Conservation (phyloP, 1,140 invertebrate genomes). For the Aphelenchoides fujianensis region DNA sequence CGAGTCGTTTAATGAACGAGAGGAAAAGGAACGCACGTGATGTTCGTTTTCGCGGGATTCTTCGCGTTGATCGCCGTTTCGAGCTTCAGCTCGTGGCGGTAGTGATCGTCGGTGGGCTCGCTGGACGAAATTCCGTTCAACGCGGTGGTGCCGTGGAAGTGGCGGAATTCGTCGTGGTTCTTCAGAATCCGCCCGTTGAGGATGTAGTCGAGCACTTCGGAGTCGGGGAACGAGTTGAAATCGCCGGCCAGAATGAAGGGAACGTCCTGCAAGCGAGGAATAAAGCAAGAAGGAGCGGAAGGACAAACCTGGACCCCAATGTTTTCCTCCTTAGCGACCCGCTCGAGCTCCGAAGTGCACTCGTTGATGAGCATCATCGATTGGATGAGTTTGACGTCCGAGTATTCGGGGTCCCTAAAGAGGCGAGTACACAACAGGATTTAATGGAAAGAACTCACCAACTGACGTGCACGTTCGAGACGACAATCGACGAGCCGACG, state of each 20-base stretch:
- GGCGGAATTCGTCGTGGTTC: slow-evolving; percentile 93
- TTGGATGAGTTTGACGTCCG: slow-evolving; percentile 99
- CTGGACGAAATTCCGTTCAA: slow-evolving; percentile 66
- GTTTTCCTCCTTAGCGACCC: slow-evolving; percentile 29
- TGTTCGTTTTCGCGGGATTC: slow-evolving; percentile 96
- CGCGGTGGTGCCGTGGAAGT: slow-evolving; percentile 82
- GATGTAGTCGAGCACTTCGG: slow-evolving; percentile 89
- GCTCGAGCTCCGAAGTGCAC: slow-evolving; percentile 63
- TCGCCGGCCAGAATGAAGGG: slow-evolving; percentile 94
- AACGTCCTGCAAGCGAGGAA: slow-evolving; percentile 67
- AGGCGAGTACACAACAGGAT: no score
- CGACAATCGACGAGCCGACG: slow-evolving; percentile 77
- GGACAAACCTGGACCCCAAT: slow-evolving; percentile 47
- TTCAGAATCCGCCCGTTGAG: slow-evolving; percentile 80
- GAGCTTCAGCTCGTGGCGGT: slow-evolving; percentile 84
- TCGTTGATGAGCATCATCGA: slow-evolving; percentile 98
- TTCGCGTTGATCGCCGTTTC: slow-evolving; percentile 87
- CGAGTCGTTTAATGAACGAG: slow-evolving; percentile 1
- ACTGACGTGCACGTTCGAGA: slow-evolving; percentile 97
- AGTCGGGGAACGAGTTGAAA: slow-evolving; percentile 96
- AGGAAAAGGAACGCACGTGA: slow-evolving; percentile 73
- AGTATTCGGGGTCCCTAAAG: no score
- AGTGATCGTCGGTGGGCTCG: slow-evolving; percentile 37
- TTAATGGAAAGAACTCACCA: slow-evolving; percentile 72
- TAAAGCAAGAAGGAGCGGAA: not conserved